phyloP scores from a whole-genome alignment of 64 coral and sea anemone genomes.

The Catalaphyllia jardinei region DNA sequence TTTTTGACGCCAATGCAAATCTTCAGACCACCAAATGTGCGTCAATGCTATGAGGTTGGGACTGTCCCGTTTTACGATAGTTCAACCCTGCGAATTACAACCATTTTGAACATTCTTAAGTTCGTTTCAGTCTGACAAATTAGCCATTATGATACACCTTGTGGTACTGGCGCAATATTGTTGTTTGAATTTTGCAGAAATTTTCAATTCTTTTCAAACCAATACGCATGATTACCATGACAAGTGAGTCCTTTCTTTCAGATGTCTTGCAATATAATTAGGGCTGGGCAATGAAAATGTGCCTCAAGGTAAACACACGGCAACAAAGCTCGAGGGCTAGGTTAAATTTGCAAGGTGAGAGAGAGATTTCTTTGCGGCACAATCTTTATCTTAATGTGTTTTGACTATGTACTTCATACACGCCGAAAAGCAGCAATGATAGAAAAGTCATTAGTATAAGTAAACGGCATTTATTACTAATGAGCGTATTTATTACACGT shows the following conservation, averaged over 20 bases:
- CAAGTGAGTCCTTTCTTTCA: neutral
- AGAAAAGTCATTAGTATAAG: slow-evolving; percentile 12
- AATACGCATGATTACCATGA: neutral
- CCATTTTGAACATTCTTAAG: neutral
- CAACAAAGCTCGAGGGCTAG: neutral
- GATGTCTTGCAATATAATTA: neutral
- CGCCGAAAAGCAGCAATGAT: slow-evolving; percentile 15
- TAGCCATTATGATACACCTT: neutral
- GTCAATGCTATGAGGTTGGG: neutral
- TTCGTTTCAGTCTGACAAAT: neutral
- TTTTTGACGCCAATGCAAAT: neutral
- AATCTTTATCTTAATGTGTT: neutral
- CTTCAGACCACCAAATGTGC: neutral
- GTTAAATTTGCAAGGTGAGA: slow-evolving; percentile 1
- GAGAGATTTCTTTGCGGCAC: neutral
- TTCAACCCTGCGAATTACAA: neutral
- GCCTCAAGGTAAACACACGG: neutral
- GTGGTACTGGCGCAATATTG: neutral
- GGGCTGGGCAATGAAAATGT: neutral
- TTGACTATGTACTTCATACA: neutral
- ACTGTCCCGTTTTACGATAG: neutral
- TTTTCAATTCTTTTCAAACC: neutral
- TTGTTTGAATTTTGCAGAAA: neutral
- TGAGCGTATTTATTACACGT: slow-evolving; percentile 32
- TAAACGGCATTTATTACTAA: slow-evolving; percentile 24